Percentiles rank a stretch among this genome's conserved stretches.
Evolutionary conservation across 35 echinoderm and acorn worm genomes (phyloP).

Genomic region (Lytechinus pictus): DNA sequence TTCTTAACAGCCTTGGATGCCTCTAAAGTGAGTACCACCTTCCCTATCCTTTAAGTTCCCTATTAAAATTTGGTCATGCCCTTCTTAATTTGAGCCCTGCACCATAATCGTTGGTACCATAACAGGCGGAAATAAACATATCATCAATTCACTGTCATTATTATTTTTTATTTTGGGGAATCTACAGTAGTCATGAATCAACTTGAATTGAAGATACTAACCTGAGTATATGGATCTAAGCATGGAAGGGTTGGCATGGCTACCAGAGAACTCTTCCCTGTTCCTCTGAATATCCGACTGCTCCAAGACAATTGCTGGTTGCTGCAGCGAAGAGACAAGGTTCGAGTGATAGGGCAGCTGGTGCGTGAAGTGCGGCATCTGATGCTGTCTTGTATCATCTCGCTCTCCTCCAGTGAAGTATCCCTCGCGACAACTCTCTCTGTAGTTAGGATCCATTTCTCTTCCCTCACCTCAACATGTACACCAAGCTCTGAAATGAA

Average conservation of each 20-base stretch:
- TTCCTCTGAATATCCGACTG: not conserved
- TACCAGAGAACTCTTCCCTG: not conserved
- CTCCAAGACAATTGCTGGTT: not conserved
- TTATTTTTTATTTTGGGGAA: too few relatives aligned
- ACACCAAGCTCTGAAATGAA: too few relatives aligned
- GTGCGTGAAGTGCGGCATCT: not conserved
- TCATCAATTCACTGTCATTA: too few relatives aligned
- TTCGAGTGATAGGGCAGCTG: constrained; percentile 24
- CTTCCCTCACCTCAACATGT: not conserved
- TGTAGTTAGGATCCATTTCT: not conserved
- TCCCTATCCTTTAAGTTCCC: too few relatives aligned
- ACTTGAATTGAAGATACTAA: not conserved
- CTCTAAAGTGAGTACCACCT: too few relatives aligned
- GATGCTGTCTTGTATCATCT: not conserved
- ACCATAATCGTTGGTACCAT: too few relatives aligned
- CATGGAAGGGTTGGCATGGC: not conserved
- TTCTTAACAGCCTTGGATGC: too few relatives aligned
- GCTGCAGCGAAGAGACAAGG: not conserved
- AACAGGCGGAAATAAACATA: too few relatives aligned
- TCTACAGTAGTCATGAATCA: too few relatives aligned
- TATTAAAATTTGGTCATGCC: too few relatives aligned
- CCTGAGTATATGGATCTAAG: not conserved
- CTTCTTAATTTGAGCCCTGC: too few relatives aligned
- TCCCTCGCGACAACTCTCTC: not conserved
- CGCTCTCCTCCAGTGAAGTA: not conserved